A percentile compares a stretch with the other conserved stretches of the same genome.
Evolutionary conservation across 2,113 vertebrate genomes (phyloP).

Genomic region (Corythaeola cristata): DNA sequence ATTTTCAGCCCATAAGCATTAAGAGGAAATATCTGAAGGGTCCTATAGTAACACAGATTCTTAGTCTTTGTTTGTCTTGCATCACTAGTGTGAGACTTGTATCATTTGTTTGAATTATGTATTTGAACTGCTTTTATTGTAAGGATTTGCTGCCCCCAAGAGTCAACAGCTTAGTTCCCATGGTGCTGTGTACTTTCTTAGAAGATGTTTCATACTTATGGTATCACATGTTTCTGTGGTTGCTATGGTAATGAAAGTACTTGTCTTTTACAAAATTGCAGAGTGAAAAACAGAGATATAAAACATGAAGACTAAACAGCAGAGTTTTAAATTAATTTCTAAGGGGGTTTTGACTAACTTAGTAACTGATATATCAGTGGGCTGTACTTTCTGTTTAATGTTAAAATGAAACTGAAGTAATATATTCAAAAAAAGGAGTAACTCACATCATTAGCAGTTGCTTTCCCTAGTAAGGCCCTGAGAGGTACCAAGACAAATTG

Average conservation of each 20-base stretch:
- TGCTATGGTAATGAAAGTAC: neutral
- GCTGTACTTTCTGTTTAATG: neutral
- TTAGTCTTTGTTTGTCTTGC: neutral
- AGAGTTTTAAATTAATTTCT: neutral
- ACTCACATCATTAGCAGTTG: neutral
- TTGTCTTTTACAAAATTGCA: neutral
- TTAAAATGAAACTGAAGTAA: neutral
- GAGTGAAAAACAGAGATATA: neutral
- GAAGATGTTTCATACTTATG: neutral
- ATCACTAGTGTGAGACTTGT: neutral
- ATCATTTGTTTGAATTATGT: neutral
- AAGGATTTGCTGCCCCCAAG: slow-evolving; percentile 1
- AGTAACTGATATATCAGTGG: neutral
- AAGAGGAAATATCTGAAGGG: neutral
- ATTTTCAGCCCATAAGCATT: neutral
- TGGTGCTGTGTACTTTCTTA: neutral
- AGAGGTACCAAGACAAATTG: neutral
- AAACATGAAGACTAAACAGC: neutral
- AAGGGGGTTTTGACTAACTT: neutral
- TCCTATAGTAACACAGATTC: neutral
- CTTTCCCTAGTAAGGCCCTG: neutral
- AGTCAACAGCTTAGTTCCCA: neutral
- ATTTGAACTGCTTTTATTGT: neutral
- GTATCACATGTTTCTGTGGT: neutral
- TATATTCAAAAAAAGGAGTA: neutral